A percentile compares a stretch with the other conserved stretches of the same genome.
These are phyloP conservation scores for Itoplectis maculator DNA, from an alignment of 2,888 invertebrate species.

Conservation along the genomic window DNA sequence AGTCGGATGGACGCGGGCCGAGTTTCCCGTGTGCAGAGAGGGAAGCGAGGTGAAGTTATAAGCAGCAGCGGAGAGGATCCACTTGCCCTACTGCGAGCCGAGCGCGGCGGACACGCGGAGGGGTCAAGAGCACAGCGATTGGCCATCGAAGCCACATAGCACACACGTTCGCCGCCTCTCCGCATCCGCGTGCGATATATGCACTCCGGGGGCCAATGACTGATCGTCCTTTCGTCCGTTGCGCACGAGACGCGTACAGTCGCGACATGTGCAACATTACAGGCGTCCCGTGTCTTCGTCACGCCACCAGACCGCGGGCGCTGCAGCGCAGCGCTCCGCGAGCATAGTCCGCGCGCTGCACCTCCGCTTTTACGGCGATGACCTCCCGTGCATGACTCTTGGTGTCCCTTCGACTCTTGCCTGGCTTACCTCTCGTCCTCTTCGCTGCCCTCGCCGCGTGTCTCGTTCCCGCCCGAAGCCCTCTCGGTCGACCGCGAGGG, in stretches of 20 bases:
- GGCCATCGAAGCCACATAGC: neutral
- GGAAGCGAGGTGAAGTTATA: neutral
- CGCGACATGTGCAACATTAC: conserved; percentile 27
- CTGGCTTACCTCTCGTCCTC: conserved; percentile 31
- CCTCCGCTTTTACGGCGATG: conserved; percentile 61
- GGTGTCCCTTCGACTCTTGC: conserved; percentile 53
- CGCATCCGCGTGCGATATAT: neutral
- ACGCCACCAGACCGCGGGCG: neutral
- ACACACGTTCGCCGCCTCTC: too few species aligned
- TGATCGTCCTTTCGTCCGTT: neutral
- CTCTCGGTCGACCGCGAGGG: conserved; percentile 15
- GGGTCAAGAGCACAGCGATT: conserved; percentile 10
- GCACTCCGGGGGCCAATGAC: conserved; percentile 2
- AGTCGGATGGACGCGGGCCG: too few species aligned
- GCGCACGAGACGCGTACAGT: neutral
- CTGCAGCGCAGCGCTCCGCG: conserved; percentile 7
- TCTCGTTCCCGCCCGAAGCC: too few species aligned
- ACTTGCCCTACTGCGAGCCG: conserved; percentile 4
- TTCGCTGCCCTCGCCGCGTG: neutral
- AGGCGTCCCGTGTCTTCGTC: conserved; percentile 44
- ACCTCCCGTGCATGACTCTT: conserved; percentile 66
- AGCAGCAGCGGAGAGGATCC: conserved; percentile 4
- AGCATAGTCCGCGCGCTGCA: conserved; percentile 15
- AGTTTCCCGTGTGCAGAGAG: conserved; percentile 39
- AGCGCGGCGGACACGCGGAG: conserved; percentile 18